Conservation (phyloP, 2,797 vertebrate genomes). For the Craterocephalus amniculus region DNA sequence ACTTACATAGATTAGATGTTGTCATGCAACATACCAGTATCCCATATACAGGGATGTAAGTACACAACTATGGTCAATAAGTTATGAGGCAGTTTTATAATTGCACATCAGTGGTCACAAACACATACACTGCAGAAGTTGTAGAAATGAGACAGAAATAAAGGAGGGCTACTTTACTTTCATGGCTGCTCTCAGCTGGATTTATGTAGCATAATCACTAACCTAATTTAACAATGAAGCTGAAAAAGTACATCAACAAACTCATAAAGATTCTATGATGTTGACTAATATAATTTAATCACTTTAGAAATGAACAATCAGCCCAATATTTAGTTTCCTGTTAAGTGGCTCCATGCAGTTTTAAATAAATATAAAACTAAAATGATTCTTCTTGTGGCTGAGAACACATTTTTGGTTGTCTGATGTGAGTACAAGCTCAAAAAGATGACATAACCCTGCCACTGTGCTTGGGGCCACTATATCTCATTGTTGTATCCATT, state of each 20-base stretch:
- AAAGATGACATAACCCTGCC: neutral
- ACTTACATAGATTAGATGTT: constrained; percentile 57
- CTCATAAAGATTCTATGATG: neutral
- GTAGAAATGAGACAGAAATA: constrained; percentile 12
- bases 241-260: neutral
- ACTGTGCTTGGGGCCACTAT: too few species aligned
- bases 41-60: constrained; percentile 28
- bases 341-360: neutral
- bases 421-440: neutral
- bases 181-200: constrained; percentile 2
- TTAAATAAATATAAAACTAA: too few species aligned
- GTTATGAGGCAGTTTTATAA: constrained; percentile 29
- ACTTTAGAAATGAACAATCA: neutral
- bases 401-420: neutral
- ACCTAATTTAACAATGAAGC: constrained; percentile 5
- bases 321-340: neutral
- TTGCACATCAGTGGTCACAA: constrained; percentile 23
- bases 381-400: too few species aligned
- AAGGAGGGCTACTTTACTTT: constrained; percentile 27
- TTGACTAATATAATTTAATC: neutral
- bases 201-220: constrained; percentile 15
- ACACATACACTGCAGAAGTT: constrained; percentile 7
- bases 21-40: constrained; percentile 37
- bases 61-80: constrained; percentile 48
- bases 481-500: too few species aligned